phyloP scores from a whole-genome alignment of 2,888 invertebrate species.

The Synanthedon formicaeformis region DNA sequence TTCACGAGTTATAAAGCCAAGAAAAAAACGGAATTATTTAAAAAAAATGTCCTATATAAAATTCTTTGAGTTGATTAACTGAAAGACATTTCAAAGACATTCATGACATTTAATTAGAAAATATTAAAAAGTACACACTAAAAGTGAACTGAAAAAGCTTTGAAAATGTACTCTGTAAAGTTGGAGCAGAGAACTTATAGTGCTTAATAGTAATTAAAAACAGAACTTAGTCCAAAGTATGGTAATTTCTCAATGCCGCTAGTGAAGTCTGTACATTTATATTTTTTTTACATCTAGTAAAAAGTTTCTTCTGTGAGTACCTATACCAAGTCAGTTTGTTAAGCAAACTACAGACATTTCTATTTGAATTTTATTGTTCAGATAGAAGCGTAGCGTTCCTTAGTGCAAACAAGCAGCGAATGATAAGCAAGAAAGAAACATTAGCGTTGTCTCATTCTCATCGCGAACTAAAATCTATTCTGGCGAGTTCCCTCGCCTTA shows the following conservation, averaged over 20 bases:
- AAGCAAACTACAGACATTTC: neutral
- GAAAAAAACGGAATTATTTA: no score
- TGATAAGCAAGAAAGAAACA: neutral
- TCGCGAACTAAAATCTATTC: conserved; percentile 11
- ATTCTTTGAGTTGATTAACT: no score
- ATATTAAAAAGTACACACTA: neutral
- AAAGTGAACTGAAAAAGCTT: conserved; percentile 24
- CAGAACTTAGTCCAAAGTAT: conserved; percentile 49
- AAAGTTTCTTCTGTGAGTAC: neutral
- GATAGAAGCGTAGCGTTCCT: neutral
- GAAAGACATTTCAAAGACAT: neutral
- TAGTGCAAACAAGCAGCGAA: neutral
- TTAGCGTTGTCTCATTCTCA: conserved; percentile 4
- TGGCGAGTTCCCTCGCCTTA: conserved; percentile 9
- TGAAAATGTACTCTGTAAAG: neutral
- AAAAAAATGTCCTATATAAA: no score
- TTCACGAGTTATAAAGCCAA: no score
- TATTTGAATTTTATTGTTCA: neutral
- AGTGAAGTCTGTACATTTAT: conserved; percentile 1
- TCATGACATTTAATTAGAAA: neutral
- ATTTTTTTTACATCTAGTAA: neutral
- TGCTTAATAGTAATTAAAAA: conserved; percentile 58
- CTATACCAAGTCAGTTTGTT: neutral
- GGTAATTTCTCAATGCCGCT: conserved; percentile 55
- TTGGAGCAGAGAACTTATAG: conserved; percentile 24